Evolutionary conservation across 2,888 invertebrate species (phyloP).

Genomic region (Erebia ligea): DNA sequence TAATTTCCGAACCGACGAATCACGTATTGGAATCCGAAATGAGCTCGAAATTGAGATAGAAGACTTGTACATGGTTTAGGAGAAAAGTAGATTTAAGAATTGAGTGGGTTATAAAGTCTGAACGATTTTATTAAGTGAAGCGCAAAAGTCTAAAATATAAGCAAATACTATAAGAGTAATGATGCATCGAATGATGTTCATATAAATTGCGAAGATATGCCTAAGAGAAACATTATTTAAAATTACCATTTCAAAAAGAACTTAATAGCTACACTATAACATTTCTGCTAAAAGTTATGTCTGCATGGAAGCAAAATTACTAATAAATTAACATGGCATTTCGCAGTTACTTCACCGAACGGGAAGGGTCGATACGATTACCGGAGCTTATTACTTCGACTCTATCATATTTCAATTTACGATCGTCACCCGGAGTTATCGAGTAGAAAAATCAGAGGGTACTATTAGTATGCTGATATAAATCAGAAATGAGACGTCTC

Average conservation of each 20-base stretch:
- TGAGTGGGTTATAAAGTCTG: slow-evolving; percentile 31
- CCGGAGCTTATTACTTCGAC: slow-evolving; percentile 74
- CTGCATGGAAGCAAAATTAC: slow-evolving; percentile 4
- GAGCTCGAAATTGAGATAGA: slow-evolving; percentile 81
- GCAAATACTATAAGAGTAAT: neutral
- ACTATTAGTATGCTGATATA: slow-evolving; percentile 62
- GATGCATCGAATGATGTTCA: neutral
- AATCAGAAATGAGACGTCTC: slow-evolving; percentile 78
- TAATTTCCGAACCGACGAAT: slow-evolving; percentile 83
- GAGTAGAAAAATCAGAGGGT: slow-evolving; percentile 78
- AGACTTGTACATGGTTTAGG: slow-evolving; percentile 69
- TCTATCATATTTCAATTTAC: slow-evolving; percentile 84
- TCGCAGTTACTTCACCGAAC: slow-evolving; percentile 56
- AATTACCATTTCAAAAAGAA: too few relatives aligned
- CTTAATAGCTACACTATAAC: too few relatives aligned
- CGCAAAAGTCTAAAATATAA: slow-evolving; percentile 17
- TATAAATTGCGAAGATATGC: too few relatives aligned
- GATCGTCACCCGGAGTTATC: slow-evolving; percentile 79
- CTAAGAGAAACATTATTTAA: too few relatives aligned
- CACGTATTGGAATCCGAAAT: slow-evolving; percentile 82
- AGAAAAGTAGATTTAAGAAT: slow-evolving; percentile 47
- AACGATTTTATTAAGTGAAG: slow-evolving; percentile 23
- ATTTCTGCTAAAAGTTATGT: neutral
- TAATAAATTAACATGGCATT: slow-evolving; percentile 47
- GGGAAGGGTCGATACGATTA: slow-evolving; percentile 71